Evolutionary conservation across 2,888 invertebrate species (phyloP).

Genomic region (Stenoptilia bipunctidactyla): DNA sequence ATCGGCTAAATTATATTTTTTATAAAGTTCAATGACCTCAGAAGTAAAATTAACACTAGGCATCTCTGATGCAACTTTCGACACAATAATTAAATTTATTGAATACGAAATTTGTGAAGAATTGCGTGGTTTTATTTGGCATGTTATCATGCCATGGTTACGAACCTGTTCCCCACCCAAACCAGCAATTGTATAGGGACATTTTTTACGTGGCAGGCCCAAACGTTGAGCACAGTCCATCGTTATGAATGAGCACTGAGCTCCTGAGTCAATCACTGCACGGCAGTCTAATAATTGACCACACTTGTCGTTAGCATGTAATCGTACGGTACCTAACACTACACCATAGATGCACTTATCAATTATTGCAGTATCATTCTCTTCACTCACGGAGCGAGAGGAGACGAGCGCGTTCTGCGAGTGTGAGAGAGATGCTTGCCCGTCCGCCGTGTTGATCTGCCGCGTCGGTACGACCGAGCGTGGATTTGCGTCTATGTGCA

Average conservation of each 20-base stretch:
- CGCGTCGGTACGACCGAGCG: not conserved
- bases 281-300: conserved; percentile 1
- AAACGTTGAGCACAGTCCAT: conserved; percentile 2
- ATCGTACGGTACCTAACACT: conserved; percentile 1
- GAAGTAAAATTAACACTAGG: no score
- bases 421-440: not conserved
- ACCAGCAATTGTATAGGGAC: not conserved
- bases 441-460: not conserved
- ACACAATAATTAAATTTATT: no score
- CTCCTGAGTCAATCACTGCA: conserved; percentile 3
- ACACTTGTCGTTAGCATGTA: not conserved
- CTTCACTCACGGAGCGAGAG: not conserved
- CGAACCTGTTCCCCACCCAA: not conserved
- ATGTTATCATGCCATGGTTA: no score
- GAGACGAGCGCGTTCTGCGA: not conserved
- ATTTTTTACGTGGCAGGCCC: not conserved
- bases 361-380: not conserved
- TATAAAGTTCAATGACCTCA: no score
- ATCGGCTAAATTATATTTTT: no score
- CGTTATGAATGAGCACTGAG: conserved; percentile 3
- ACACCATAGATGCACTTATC: not conserved
- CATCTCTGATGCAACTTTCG: no score
- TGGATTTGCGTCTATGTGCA: conserved; percentile 1
- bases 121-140: no score
- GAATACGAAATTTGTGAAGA: no score